Percentiles rank a stretch among this genome's conserved stretches.
These are phyloP conservation scores for Portunus trituberculatus DNA, from an alignment of 1,140 invertebrate genomes.

Conservation along the genomic window DNA sequence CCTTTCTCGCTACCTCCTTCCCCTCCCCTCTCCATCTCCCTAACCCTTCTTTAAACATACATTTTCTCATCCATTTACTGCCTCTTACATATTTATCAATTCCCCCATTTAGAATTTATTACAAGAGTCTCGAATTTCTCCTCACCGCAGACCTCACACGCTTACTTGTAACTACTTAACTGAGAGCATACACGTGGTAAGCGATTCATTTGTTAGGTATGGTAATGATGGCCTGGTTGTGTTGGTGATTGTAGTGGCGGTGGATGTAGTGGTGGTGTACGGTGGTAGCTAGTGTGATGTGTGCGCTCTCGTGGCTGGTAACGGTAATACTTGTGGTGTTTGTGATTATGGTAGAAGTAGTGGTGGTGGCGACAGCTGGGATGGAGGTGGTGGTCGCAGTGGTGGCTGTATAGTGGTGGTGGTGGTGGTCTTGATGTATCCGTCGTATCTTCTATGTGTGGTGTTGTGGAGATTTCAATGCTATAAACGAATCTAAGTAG, in stretches of 20 bases:
- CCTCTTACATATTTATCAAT: background rate
- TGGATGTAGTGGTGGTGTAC: no score
- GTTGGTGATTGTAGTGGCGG: no score
- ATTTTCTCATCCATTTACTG: background rate
- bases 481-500: no score
- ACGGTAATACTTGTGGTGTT: no score
- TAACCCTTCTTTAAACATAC: background rate
- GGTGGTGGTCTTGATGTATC: background rate
- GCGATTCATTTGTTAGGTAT: no score
- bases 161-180: no score
- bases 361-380: background rate
- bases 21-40: background rate
- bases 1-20: background rate
- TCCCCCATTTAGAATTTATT: background rate
- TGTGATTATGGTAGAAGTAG: background rate
- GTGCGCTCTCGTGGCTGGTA: no score
- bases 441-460: no score
- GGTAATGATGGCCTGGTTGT: no score
- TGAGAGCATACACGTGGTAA: no score
- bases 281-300: background rate
- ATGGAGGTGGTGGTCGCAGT: no score
- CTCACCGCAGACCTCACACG: background rate
- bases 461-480: no score
- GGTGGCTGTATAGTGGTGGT: background rate
- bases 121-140: background rate